A percentile compares a stretch with the other conserved stretches of the same genome.
phyloP scores from a whole-genome alignment of 2,113 vertebrate species.

The Proterorhinus semilunaris region DNA sequence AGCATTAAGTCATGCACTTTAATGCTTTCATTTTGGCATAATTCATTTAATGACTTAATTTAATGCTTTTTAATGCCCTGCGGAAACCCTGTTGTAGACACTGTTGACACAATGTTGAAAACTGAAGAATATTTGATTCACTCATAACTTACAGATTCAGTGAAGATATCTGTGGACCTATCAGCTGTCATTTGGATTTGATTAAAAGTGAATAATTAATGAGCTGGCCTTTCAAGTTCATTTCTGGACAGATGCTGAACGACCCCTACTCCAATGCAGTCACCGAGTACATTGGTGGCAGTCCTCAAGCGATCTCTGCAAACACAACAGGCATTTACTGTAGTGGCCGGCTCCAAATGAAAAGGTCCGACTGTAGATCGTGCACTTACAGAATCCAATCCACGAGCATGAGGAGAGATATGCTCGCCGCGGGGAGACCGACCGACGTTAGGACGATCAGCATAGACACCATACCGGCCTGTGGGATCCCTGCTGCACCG shows the following conservation, averaged over 20 bases:
- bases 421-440: conserved; percentile 38
- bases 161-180: neutral
- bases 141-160: no score
- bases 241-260: conserved; percentile 47
- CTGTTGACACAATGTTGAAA: no score
- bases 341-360: neutral
- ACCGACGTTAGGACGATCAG: conserved; percentile 37
- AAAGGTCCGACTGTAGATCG: no score
- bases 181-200: neutral
- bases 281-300: conserved; percentile 39
- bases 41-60: no score
- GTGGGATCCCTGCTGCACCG: conserved; percentile 42
- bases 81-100: no score
- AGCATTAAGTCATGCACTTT: no score
- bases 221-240: conserved; percentile 17
- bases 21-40: no score
- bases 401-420: conserved; percentile 32
- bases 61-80: no score
- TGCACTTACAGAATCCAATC: conserved; percentile 47
- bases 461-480: conserved; percentile 43
- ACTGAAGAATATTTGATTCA: no score
- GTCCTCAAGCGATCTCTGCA: conserved; percentile 42
- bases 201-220: neutral
- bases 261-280: conserved; percentile 42
- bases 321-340: neutral